Conservation (phyloP, 2,888 invertebrate genomes). For the Agapostemon virescens region DNA sequence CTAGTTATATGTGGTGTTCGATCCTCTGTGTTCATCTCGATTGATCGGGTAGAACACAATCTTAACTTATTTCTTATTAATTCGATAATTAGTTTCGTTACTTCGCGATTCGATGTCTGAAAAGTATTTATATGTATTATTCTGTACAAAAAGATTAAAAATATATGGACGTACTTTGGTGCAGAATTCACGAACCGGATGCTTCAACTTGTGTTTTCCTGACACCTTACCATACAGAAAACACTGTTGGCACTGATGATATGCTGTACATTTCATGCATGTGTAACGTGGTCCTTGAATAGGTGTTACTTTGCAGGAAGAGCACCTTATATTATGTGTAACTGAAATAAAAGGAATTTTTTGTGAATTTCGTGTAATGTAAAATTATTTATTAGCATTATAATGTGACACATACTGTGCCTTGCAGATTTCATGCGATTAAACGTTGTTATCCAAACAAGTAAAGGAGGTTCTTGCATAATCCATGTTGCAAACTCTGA, state of each 20-base stretch:
- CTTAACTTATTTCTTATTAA: conserved; percentile 77
- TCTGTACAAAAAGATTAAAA: conserved; percentile 6
- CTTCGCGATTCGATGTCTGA: conserved; percentile 76
- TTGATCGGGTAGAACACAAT: conserved; percentile 75
- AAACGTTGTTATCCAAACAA: conserved; percentile 86
- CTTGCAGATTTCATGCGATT: conserved; percentile 84
- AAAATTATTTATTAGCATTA: conserved; percentile 12
- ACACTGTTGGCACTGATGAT: conserved; percentile 86
- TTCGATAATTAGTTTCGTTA: conserved; percentile 77
- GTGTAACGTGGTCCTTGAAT: conserved; percentile 84
- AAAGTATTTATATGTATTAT: conserved; percentile 44
- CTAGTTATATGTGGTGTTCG: conserved; percentile 54
- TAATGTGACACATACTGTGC: conserved; percentile 78
- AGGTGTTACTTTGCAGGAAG: conserved; percentile 83
- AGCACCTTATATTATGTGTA: conserved; percentile 84
- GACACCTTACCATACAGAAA: conserved; percentile 84
- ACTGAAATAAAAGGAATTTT: conserved; percentile 76
- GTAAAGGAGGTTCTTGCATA: conserved; percentile 83
- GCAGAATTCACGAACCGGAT: conserved; percentile 86
- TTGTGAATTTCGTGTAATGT: conserved; percentile 6
- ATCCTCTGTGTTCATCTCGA: conserved; percentile 70
- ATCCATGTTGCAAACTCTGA: conserved; percentile 88
- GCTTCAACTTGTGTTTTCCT: conserved; percentile 85
- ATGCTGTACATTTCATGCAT: conserved; percentile 85
- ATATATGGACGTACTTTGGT: conserved; percentile 77